Conservation (phyloP, 2,113 vertebrate species). For the Xiphophorus maculatus region DNA sequence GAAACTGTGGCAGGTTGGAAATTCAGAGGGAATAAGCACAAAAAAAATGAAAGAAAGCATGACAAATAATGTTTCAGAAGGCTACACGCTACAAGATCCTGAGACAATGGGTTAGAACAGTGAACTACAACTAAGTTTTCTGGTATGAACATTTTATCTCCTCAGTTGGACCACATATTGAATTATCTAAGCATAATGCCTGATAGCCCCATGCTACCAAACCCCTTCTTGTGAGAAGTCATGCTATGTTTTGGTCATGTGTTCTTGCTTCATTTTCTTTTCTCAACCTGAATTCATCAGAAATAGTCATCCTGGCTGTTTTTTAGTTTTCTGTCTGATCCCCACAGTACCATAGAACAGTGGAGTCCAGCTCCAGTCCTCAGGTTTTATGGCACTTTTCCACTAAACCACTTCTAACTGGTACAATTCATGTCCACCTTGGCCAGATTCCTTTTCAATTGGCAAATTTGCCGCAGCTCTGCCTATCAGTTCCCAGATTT, state of each 20-base stretch:
- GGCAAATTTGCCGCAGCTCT: too few species aligned
- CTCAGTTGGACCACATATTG: constrained; percentile 34
- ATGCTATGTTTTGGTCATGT: constrained; percentile 10
- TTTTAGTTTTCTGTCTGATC: constrained; percentile 21
- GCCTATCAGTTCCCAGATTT: too few species aligned
- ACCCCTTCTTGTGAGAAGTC: background rate
- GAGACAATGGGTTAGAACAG: constrained; percentile 44
- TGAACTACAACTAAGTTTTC: constrained; percentile 35
- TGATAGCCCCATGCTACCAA: constrained; percentile 57
- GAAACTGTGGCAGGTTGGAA: constrained; percentile 22
- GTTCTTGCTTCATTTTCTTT: constrained; percentile 4
- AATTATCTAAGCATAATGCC: constrained; percentile 41
- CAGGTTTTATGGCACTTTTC: too few species aligned
- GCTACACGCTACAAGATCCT: constrained; percentile 31
- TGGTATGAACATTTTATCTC: constrained; percentile 43
- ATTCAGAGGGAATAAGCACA: constrained; percentile 32
- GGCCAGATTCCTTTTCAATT: too few species aligned
- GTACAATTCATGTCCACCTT: too few species aligned
- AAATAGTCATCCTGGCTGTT: constrained; percentile 34
- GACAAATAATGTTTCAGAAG: constrained; percentile 55
- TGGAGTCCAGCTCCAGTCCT: too few species aligned
- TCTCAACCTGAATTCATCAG: constrained; percentile 25
- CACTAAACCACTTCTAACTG: too few species aligned
- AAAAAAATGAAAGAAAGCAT: constrained; percentile 49
- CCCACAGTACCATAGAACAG: constrained; percentile 18